Conservation (phyloP, 2,797 vertebrate species). For the Lindbergichthys nudifrons region DNA sequence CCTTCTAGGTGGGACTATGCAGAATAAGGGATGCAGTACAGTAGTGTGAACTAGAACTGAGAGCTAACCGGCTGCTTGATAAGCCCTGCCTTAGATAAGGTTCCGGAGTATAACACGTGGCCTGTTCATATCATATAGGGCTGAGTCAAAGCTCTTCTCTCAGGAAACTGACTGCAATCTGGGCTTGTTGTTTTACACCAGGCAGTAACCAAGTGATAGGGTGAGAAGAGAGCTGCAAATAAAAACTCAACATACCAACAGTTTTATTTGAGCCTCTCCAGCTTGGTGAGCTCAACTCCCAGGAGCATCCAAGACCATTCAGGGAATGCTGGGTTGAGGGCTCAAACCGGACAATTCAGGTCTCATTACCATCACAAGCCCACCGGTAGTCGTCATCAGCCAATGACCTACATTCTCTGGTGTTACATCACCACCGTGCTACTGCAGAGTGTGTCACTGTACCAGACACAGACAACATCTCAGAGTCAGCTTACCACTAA, state of each 20-base stretch:
- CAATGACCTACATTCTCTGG: conserved; percentile 76
- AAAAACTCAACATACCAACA: conserved; percentile 26
- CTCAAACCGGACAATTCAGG: conserved; percentile 79
- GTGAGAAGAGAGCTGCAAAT: conserved; percentile 24
- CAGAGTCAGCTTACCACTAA: conserved; percentile 56
- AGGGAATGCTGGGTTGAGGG: conserved; percentile 77
- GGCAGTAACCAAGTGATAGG: conserved; percentile 17
- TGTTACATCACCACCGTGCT: conserved; percentile 77
- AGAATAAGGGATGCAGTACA: conserved; percentile 50
- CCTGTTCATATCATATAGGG: conserved; percentile 45
- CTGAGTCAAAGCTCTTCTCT: conserved; percentile 73
- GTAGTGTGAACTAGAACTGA: conserved; percentile 39
- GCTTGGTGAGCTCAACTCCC: conserved; percentile 59
- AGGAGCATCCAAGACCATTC: conserved; percentile 69
- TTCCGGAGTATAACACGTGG: conserved; percentile 34
- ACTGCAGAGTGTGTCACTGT: conserved; percentile 71
- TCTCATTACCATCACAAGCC: conserved; percentile 78
- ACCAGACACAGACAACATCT: conserved; percentile 68
- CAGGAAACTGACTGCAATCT: conserved; percentile 79
- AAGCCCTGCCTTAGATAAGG: conserved; percentile 63
- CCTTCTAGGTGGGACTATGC: conserved; percentile 75
- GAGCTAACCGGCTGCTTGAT: conserved; percentile 48
- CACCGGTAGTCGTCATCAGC: conserved; percentile 64
- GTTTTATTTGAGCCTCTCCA: conserved; percentile 63
- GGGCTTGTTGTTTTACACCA: conserved; percentile 53